These are phyloP conservation scores for Ochotona curzoniae DNA, from an alignment of 2,113 vertebrate species.

Conservation along the genomic window DNA sequence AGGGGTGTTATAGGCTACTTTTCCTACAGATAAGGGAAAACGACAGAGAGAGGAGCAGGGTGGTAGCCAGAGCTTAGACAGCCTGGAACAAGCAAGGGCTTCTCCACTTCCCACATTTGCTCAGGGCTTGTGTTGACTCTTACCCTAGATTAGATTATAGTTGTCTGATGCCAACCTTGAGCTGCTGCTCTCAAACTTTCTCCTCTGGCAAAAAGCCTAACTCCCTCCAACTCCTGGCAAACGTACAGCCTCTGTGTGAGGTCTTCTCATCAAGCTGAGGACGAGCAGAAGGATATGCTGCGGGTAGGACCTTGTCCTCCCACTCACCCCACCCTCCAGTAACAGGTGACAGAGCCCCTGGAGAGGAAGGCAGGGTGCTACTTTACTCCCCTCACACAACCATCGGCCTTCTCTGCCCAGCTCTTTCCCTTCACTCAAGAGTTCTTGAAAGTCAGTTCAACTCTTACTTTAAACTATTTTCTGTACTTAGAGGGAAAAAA, in stretches of 20 bases:
- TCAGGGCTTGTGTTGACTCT: not conserved
- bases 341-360: not conserved
- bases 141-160: not conserved
- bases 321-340: not conserved
- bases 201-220: slow-evolving; percentile 62
- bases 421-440: not conserved
- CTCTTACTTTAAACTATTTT: slow-evolving; percentile 55
- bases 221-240: slow-evolving; percentile 21
- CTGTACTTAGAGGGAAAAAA: not conserved
- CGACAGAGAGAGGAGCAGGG: fast-evolving
- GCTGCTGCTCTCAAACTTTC: not conserved
- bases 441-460: slow-evolving; percentile 55
- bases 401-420: not conserved
- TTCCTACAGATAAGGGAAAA: not conserved
- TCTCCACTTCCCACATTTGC: not conserved
- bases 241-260: not conserved
- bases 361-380: not conserved
- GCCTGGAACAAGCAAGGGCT: not conserved
- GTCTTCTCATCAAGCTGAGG: slow-evolving; percentile 22
- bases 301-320: not conserved
- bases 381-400: not conserved
- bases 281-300: slow-evolving; percentile 32
- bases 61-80: not conserved
- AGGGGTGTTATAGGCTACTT: not conserved
- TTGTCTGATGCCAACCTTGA: slow-evolving; percentile 43